Evolutionary conservation across 2,888 invertebrate species (phyloP).

Genomic region (Mactromeris polynyma): DNA sequence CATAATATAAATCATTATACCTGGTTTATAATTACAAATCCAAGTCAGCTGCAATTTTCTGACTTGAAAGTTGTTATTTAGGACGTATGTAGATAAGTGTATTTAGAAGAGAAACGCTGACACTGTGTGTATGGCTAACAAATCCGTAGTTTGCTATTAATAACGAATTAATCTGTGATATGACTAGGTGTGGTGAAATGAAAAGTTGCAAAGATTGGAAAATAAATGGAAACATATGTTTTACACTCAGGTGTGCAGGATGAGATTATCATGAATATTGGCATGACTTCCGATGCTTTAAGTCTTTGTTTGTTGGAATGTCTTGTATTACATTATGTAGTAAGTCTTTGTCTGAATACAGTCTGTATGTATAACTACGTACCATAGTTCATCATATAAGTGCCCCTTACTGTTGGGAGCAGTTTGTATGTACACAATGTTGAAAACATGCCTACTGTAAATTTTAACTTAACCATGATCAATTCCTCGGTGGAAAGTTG

Average conservation of each 20-base stretch:
- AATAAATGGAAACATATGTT: constrained; percentile 5
- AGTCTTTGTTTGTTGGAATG: background rate
- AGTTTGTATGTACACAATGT: too few species aligned
- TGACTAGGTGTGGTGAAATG: constrained; percentile 14
- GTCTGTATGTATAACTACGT: too few species aligned
- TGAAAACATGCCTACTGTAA: too few species aligned
- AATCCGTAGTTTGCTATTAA: background rate
- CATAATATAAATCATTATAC: background rate
- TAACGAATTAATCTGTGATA: constrained; percentile 8
- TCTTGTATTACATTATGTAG: background rate
- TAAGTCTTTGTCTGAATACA: background rate
- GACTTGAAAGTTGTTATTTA: background rate
- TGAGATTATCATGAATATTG: background rate
- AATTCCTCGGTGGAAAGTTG: too few species aligned
- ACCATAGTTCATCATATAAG: too few species aligned
- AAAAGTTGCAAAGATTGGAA: constrained; percentile 1
- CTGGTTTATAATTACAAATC: background rate
- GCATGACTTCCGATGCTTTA: background rate
- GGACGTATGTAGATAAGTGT: background rate
- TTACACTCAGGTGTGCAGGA: background rate
- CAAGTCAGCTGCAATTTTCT: background rate
- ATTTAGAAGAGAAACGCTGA: background rate
- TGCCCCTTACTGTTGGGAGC: too few species aligned
- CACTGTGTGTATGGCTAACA: background rate
- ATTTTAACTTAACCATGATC: too few species aligned